Base-by-base conservation (phyloP, 1,140 invertebrate species). In the Ceratina calcarata region DNA sequence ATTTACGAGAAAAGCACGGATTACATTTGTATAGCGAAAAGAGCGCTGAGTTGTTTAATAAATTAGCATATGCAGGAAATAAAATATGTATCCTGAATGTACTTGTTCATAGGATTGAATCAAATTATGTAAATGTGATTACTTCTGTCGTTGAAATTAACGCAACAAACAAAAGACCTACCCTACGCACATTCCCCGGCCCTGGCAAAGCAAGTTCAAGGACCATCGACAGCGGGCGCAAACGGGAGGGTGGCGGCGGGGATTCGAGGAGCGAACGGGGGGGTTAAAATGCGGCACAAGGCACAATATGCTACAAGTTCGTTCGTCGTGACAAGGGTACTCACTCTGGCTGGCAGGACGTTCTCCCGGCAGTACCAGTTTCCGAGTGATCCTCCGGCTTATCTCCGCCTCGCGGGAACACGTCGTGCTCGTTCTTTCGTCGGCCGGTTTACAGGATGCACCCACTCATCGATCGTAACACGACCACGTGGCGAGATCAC, bases 301-400 rank as follows among this genome's bases (percentile, higher is more conserved):
- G 8, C 49, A 67, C 57, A 70, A 77, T 77, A 77, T 62, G 75
- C 55, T 76, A 76, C 68, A 64, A 78, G 68, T 78, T 64, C 45
- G 67, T 78, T 71, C 49, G 32, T 73, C 68, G 58, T 79, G 45
- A 60, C 53, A 74, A 60, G 70, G 55, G 27, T 84, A 84, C 83
- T 85, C 73, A 84, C 83, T 85, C 49, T 58, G 58, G 64, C 64
- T 85, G 78, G 65, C 69, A 64, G 68, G 72, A 79, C 22, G 67
- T 74, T 72, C 53, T 79, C 78, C 78, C 65, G 66, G 71, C 78
- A 67, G 62, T 62, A 74, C 67, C 64, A 37, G 32, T 22, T 22
- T 10, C 68, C 65, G 68, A 62, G 69, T 64, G 77, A 73, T 73
- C 77, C 71, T 74, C 62, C 22, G n/a, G 61, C 51, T 58, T 58